Percentiles rank a stretch among this genome's conserved stretches.
Conservation (phyloP, 2,797 vertebrate species). For the Crocodylus rhombifer region DNA sequence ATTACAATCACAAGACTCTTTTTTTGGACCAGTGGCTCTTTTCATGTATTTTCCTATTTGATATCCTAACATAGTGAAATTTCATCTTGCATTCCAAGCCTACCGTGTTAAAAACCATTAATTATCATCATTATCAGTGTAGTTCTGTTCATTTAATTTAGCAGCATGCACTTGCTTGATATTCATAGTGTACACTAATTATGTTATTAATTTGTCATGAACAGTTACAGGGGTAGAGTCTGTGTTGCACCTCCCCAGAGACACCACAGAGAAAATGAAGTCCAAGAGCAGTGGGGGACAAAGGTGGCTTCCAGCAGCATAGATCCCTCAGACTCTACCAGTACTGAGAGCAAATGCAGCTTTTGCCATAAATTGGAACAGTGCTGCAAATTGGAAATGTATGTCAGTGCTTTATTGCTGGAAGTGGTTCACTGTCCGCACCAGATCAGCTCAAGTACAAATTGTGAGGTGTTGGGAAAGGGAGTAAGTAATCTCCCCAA, state of each 20-base stretch:
- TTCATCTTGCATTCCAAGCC: slow-evolving; percentile 58
- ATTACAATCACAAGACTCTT: background rate
- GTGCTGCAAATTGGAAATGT: background rate
- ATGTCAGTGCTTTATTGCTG: background rate
- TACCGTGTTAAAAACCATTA: slow-evolving; percentile 12
- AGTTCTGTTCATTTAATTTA: slow-evolving; percentile 9
- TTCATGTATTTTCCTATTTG: slow-evolving; percentile 46
- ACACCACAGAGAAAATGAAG: background rate
- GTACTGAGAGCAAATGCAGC: background rate
- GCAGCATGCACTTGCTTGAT: slow-evolving; percentile 21
- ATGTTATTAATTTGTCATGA: slow-evolving; percentile 19
- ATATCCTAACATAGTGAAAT: slow-evolving; percentile 64
- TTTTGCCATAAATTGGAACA: background rate
- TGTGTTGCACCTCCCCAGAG: background rate
- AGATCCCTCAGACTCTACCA: background rate
- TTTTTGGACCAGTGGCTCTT: slow-evolving; percentile 39
- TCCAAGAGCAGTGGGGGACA: background rate
- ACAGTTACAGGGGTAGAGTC: background rate
- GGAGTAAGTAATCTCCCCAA: background rate
- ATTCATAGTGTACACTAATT: slow-evolving; percentile 25
- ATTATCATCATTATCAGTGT: slow-evolving; percentile 31
- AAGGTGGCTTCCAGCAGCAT: background rate
- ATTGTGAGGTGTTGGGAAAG: background rate
- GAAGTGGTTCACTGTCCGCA: background rate
- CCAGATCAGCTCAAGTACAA: background rate